Base-by-base conservation (phyloP, 2,888 invertebrate genomes). In the Oligia latruncula region DNA sequence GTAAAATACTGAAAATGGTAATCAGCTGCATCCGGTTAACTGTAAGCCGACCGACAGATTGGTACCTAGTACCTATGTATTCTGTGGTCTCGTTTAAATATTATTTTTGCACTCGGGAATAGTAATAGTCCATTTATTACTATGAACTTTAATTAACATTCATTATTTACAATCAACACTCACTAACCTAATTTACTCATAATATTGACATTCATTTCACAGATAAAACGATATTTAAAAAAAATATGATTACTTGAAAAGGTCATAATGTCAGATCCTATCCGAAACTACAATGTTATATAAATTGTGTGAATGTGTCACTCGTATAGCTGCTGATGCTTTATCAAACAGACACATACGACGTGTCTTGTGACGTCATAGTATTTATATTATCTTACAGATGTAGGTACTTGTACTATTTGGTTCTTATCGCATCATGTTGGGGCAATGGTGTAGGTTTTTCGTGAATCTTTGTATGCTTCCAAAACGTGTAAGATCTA, bases 381-480 rank as follows among this genome's bases (percentile, higher is more conserved):
- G 17, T 4, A 4, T 58, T 49, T 49, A 35, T 43, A 67, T 29
- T n/a, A 46, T n/a, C 17, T 35, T 55, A 49, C 43, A 46, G 11
- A 62, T 15, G 52, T 52, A 52, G 17, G 17, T 52, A 80, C 67
- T 68, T 75, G 68, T 70, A 81, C 60, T 73, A 66, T 70, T 84
- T 80, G 49, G 65, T 80, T 82, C 35, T 35, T 65, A 65, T 65
- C 65, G 2, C 13, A 66, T 84, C 71, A 20, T 35, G 40, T 58
- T 46, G 68, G 68, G 58, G 72, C 75, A 83, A 65, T 74, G 75
- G 65, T 80, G 52, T 75, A 84, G 75, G 84, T 68, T 72, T 83
- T 29, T 43, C 20, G 23, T 15, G 20, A 62, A 60, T 52, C 23
- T 80, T 23, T 55, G 71, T 20, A 20, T 52, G 8, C 9, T 78